Evolutionary conservation across 1,140 invertebrate genomes (phyloP).

Genomic region (Phenacoccus solenopsis): DNA sequence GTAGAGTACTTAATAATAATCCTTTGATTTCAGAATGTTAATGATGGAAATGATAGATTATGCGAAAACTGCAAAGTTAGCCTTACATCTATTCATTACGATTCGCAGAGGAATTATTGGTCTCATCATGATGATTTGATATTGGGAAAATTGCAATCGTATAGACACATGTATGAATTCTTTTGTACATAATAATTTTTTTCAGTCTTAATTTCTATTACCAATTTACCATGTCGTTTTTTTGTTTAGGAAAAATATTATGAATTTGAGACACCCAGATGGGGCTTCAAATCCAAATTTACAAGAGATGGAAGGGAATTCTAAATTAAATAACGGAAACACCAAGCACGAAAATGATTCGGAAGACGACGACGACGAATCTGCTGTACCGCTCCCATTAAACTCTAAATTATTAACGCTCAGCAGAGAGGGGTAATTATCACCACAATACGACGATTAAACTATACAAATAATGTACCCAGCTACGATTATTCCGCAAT

Average conservation of each 20-base stretch:
- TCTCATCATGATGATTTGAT: not conserved
- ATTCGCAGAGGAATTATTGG: not conserved
- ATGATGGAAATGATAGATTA: not conserved
- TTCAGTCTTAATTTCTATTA: not conserved
- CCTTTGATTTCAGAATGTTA: not conserved
- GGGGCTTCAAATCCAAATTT: constrained; percentile 83
- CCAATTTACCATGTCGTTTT: not conserved
- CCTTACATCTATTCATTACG: not conserved
- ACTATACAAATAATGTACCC: not conserved
- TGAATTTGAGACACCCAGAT: constrained; percentile 68
- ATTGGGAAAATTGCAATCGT: not conserved
- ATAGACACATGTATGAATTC: not conserved
- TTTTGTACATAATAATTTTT: not conserved
- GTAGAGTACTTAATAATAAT: no score
- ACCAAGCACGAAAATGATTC: constrained; percentile 55
- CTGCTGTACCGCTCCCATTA: constrained; percentile 36
- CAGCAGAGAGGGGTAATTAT: constrained; percentile 26
- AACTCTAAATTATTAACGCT: constrained; percentile 27
- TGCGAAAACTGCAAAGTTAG: constrained; percentile 22
- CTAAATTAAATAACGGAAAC: constrained; percentile 31
- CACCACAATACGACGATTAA: not conserved
- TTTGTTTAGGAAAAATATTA: constrained; percentile 42
- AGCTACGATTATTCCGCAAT: not conserved
- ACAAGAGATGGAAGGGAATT: constrained; percentile 30
- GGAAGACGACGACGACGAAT: constrained; percentile 27